Evolutionary conservation across 2,113 vertebrate genomes (phyloP).

Genomic region (Myrmophylax atrothorax): DNA sequence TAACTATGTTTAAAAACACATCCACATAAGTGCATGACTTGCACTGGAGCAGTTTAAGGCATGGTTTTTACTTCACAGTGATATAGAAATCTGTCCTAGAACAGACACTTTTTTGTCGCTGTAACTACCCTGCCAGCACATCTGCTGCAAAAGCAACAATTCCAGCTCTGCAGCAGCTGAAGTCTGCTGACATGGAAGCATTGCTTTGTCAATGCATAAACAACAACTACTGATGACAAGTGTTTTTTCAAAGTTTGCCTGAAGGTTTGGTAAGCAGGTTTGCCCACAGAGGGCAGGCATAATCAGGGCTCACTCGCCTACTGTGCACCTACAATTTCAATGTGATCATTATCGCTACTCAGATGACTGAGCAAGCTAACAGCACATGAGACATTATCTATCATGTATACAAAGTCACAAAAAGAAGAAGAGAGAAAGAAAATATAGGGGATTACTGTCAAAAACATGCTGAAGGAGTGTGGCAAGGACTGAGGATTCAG

Average conservation of each 20-base stretch:
- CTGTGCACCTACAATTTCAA: neutral
- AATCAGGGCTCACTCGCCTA: rapidly evolving
- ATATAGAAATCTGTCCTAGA: neutral
- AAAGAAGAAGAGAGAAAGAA: neutral
- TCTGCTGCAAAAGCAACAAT: neutral
- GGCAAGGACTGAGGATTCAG: neutral
- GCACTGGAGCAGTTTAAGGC: neutral
- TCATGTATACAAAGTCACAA: rapidly evolving
- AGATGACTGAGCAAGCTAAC: neutral
- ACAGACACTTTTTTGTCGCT: neutral
- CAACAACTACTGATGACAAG: neutral
- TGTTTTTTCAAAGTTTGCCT: neutral
- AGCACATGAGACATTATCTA: neutral
- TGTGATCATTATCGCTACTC: rapidly evolving
- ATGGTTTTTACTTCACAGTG: neutral
- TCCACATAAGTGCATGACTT: neutral
- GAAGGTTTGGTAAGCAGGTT: neutral
- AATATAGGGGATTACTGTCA: rapidly evolving
- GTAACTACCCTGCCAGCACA: neutral
- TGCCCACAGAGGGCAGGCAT: neutral
- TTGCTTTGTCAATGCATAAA: neutral
- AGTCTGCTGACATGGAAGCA: neutral
- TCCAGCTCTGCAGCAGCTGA: neutral
- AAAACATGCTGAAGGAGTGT: rapidly evolving
- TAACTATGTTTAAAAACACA: neutral